These are phyloP conservation scores for Entelurus aequoreus DNA, from an alignment of 2,113 vertebrate species.

Conservation along the genomic window DNA sequence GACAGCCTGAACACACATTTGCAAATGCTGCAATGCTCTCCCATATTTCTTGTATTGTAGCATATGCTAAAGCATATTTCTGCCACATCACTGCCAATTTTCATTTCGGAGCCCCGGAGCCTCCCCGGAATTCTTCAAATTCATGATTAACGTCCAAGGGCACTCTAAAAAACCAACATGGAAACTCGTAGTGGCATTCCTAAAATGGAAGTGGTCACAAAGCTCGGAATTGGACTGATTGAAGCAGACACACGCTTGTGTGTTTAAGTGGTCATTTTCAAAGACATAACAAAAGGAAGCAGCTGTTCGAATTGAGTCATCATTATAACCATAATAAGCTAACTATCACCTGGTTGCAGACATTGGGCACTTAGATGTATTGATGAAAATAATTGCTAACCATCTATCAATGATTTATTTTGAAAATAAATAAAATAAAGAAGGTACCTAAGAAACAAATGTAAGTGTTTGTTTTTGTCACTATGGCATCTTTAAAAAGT, in stretches of 20 bases:
- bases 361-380: background rate
- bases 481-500: too few species aligned
- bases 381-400: background rate
- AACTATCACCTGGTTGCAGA: background rate
- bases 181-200: background rate
- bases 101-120: background rate
- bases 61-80: background rate
- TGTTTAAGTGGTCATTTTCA: background rate
- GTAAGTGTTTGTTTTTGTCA: too few species aligned
- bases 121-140: conserved; percentile 1
- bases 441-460: too few species aligned
- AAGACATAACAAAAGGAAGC: background rate
- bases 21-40: background rate
- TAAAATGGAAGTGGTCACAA: background rate
- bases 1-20: conserved; percentile 1
- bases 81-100: background rate
- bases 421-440: too few species aligned
- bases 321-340: background rate
- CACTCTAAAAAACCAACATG: background rate
- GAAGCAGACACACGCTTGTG: background rate
- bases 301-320: background rate
- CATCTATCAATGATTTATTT: too few species aligned
- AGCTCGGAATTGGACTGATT: background rate
- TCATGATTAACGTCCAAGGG: conserved; percentile 1
- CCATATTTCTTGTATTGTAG: background rate